Evolutionary conservation across 2,797 vertebrate genomes (phyloP), one percentile per base, ranked within the genome.

Genomic region (Discoglossus pictus): DNA sequence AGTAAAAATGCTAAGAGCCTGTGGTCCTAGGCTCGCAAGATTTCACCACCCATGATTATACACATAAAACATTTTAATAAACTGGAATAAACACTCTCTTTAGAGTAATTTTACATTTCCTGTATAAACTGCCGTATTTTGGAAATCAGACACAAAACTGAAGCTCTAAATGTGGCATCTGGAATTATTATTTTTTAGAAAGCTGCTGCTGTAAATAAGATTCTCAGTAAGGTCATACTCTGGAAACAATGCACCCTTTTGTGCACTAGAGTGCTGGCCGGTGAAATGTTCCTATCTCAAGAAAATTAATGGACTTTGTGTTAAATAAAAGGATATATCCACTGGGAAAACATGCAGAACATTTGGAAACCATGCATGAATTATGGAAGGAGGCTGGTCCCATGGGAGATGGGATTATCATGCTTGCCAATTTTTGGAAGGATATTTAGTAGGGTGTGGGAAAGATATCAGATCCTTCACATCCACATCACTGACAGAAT

Each of bases 291-390:
- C 17, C 47, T 31, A 61, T 44, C 38, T 68, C 4, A n/a, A 47
- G 4, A 52, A 60, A 67, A 46, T 61, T 15, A 43, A 68, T 68
- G 47, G 38, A 44, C 15, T 24, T 27, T 61, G 17, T 36, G 17
- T 36, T 39, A 52, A 68, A 53, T 15, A 13, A 15, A 53, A 53
- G 39, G 7, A 44, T 13, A 46, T 8, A 53, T 35, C 51, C 35
- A 63, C 54, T 56, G 51, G 44, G 60, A 70, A 70, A 68, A 43
- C 59, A 56, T 50, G 34, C 43, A 50, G 25, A 70, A 44, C 17
- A 56, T 50, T 62, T 63, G 60, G 67, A 70, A 62, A 48, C 8
- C 52, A 50, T 55, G 39, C 24, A 34, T 43, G 43, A 70, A 63
- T 70, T 50, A 50, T 16, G 6, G 25, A 20, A 48, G 24, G 34